Conservation (phyloP, 2,888 invertebrate genomes). For the Helleia helle region DNA sequence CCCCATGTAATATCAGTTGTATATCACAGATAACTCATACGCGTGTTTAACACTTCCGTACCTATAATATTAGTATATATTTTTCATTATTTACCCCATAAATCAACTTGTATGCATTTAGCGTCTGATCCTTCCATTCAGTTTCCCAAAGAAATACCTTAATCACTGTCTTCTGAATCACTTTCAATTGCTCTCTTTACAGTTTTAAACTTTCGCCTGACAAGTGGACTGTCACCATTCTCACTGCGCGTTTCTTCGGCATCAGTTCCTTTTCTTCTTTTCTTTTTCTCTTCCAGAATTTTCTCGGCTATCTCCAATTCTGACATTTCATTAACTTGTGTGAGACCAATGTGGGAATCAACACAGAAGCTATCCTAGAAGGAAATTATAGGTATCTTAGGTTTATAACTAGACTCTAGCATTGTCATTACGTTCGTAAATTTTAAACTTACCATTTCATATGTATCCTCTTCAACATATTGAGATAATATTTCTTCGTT, state of each 20-base stretch:
- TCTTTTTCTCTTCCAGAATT: slow-evolving; percentile 48
- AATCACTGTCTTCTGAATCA: slow-evolving; percentile 54
- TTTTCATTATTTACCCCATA: too few species aligned
- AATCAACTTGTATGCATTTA: too few species aligned
- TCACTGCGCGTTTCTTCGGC: slow-evolving; percentile 3
- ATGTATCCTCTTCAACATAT: slow-evolving; percentile 57
- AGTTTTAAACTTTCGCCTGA: slow-evolving; percentile 38
- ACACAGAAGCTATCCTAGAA: slow-evolving; percentile 79
- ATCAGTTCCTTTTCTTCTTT: slow-evolving; percentile 23
- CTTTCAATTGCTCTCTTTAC: slow-evolving; percentile 46
- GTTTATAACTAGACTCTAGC: too few species aligned
- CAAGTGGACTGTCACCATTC: slow-evolving; percentile 42
- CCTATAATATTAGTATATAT: neutral
- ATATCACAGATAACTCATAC: slow-evolving; percentile 10
- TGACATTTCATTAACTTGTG: slow-evolving; percentile 58
- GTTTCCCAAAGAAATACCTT: too few species aligned
- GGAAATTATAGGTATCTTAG: slow-evolving; percentile 12
- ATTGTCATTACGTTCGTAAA: too few species aligned
- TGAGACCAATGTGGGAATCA: slow-evolving; percentile 70
- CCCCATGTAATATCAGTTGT: too few species aligned
- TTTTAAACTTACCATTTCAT: slow-evolving; percentile 56
- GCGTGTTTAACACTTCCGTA: too few species aligned
- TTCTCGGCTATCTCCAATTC: slow-evolving; percentile 78
- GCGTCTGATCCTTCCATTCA: too few species aligned
- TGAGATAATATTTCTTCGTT: slow-evolving; percentile 68